Percentiles rank a stretch among this genome's conserved stretches.
phyloP scores from a whole-genome alignment of 2,888 invertebrate species.

The Apomyelois bistriatella region DNA sequence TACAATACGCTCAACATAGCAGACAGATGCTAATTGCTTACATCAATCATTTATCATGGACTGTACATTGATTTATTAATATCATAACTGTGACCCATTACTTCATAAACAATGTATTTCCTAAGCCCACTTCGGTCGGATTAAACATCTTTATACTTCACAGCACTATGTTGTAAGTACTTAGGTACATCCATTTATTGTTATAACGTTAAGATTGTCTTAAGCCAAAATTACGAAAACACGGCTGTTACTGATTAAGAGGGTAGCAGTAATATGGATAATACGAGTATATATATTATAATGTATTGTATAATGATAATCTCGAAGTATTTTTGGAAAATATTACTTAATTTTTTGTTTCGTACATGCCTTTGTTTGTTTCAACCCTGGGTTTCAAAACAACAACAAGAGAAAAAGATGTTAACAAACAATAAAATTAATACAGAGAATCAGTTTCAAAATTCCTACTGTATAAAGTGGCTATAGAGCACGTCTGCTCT shows the following conservation, averaged over 20 bases:
- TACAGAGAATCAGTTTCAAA: no score
- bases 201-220: background rate
- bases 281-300: no score
- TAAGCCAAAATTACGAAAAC: no score
- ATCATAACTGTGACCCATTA: constrained; percentile 18
- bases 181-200: background rate
- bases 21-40: constrained; percentile 24
- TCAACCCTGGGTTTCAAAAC: no score
- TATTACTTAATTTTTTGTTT: no score
- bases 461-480: background rate
- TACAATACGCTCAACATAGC: background rate
- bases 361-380: no score
- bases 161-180: background rate
- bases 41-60: constrained; percentile 26
- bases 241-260: no score
- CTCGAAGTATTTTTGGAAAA: no score
- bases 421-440: background rate
- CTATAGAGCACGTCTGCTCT: background rate
- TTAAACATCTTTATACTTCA: constrained; percentile 4
- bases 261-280: no score
- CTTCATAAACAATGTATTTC: constrained; percentile 18
- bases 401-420: no score
- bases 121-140: constrained; percentile 14
- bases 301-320: no score
- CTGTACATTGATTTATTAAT: constrained; percentile 25